These are phyloP conservation scores for Paramormyrops kingsleyae DNA, from an alignment of 2,113 vertebrate species.

Conservation along the genomic window DNA sequence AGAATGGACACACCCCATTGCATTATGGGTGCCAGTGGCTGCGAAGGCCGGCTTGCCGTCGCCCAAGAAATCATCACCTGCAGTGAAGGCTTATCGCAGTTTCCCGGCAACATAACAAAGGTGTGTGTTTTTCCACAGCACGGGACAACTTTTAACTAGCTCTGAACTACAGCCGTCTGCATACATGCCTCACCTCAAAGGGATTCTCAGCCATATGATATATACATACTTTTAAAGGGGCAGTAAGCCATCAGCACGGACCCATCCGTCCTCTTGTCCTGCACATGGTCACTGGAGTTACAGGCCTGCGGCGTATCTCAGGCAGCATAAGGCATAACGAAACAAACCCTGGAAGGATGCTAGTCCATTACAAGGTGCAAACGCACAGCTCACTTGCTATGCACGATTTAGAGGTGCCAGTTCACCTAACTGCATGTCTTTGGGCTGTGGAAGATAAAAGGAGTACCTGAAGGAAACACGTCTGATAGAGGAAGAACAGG, in stretches of 20 bases:
- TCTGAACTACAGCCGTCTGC: neutral
- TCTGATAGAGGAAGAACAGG: neutral
- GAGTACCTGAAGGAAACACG: neutral
- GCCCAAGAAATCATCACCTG: neutral
- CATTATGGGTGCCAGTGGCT: neutral
- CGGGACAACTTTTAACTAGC: neutral
- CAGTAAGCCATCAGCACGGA: neutral
- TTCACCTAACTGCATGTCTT: neutral
- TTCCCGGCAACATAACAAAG: neutral
- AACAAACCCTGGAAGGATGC: neutral
- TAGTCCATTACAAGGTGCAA: neutral
- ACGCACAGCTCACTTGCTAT: neutral
- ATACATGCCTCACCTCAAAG: neutral
- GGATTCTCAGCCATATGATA: neutral
- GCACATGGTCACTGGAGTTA: neutral
- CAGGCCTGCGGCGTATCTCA: neutral
- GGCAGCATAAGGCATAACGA: neutral
- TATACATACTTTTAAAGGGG: neutral
- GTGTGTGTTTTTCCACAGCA: neutral
- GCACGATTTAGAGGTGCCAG: neutral
- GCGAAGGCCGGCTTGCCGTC: neutral
- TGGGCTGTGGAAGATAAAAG: neutral
- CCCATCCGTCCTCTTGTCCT: neutral
- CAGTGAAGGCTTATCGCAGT: neutral
- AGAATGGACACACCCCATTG: constrained; percentile 7